Evolutionary conservation across 2,888 invertebrate species (phyloP), one percentile per base, ranked within the genome.

Genomic region (Ectemnius lituratus): DNA sequence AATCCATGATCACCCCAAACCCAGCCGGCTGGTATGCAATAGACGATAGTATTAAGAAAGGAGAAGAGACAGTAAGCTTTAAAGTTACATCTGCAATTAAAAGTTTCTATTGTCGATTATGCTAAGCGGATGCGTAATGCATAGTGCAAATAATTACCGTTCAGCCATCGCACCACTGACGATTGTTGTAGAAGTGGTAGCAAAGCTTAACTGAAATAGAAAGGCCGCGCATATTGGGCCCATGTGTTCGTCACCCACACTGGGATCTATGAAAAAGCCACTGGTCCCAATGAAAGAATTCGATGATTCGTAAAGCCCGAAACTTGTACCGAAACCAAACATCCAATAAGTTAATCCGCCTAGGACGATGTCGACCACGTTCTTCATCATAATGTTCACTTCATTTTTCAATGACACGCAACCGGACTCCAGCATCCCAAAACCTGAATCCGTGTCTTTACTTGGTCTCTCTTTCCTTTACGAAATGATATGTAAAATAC

Each of bases 341-440:
- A 97, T 93, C 98, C 98, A 99, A 91, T 98, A 98, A 0, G 97
- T 97, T 14, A 97, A 90, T 73, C 97, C 98, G 2, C 98, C 98
- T 20, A 98, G 93, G 0, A 97, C 96, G 64, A 98, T 97, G 85
- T 98, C 98, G 0, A 97, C 96, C 0, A 97, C 94, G 87, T 98
- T 98, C 91, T 98, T 98, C 96, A 98, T 97, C 98, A 98, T 98
- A 72, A 99, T 98, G 89, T 98, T 98, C 0, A 97, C 97, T 92
- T 98, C 98, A 88, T 98, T 98, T 91, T 98, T 97, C 66, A 97
- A 93, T 0, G 97, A 97, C 0, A 98, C 98, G 84, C 96, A 97
- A 1, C 98, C 98, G 0, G 97, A 97, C 89, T 98, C 98, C 82
- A 98, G 91, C 94, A 98, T 96, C 0, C 98, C 98, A 87, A 98